Evolutionary conservation across 2,888 invertebrate genomes (phyloP).

Genomic region (Cylloceria caligata): DNA sequence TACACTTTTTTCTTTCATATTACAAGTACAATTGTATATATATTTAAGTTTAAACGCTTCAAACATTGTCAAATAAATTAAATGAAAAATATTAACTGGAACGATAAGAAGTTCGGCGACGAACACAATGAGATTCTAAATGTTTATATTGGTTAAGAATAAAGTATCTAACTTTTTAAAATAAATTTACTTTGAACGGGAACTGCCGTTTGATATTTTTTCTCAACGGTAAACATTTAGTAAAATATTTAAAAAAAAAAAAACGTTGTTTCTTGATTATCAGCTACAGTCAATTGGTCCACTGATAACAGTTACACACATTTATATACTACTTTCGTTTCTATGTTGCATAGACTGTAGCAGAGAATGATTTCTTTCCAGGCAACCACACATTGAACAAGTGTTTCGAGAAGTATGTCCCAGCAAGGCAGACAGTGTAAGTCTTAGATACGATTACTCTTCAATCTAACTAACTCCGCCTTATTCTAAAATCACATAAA

Average conservation of each 20-base stretch:
- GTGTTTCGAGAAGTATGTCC: constrained; percentile 93
- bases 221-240: not conserved
- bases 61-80: not conserved
- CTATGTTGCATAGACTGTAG: constrained; percentile 29
- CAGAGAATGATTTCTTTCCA: constrained; percentile 83
- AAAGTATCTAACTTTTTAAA: not conserved
- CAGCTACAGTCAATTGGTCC: not conserved
- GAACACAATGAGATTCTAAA: too few species aligned
- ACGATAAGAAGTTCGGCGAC: too few species aligned
- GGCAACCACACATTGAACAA: constrained; percentile 91
- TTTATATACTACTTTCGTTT: constrained; percentile 1
- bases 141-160: too few species aligned
- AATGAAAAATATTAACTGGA: not conserved
- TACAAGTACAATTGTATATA: too few species aligned
- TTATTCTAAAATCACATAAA: constrained; percentile 79
- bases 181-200: too few species aligned
- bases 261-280: not conserved
- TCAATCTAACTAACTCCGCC: constrained; percentile 80
- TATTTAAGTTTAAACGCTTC: not conserved
- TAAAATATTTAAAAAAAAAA: not conserved
- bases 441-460: constrained; percentile 83
- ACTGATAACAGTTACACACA: not conserved
- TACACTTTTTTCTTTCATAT: too few species aligned
- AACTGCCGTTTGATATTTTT: too few species aligned
- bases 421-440: constrained; percentile 90